These are phyloP conservation scores for Melanotaenia trifasciata DNA, from an alignment of 2,797 vertebrate genomes.

Conservation along the genomic window DNA sequence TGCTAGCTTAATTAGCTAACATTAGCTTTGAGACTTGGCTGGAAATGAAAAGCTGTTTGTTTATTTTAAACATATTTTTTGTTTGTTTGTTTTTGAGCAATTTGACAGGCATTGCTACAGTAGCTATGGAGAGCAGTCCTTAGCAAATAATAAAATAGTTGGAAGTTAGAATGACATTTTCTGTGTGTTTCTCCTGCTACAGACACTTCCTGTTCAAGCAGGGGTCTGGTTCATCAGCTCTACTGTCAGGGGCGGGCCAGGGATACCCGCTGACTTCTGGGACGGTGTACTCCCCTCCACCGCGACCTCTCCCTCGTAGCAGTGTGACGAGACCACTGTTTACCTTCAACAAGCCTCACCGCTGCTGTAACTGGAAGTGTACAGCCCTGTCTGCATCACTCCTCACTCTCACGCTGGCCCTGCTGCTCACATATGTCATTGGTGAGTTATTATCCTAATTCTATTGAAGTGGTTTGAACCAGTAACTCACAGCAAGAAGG, in stretches of 20 bases:
- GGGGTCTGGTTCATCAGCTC: constrained; percentile 93
- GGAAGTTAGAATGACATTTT: neutral
- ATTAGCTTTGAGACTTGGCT: neutral
- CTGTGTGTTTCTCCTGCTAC: constrained; percentile 29
- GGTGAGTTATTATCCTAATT: constrained; percentile 83
- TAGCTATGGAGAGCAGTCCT: neutral
- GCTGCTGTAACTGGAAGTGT: constrained; percentile 98
- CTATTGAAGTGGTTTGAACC: neutral
- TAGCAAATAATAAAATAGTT: neutral
- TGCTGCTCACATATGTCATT: constrained; percentile 94
- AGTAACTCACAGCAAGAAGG: neutral
- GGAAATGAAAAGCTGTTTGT: constrained; percentile 7
- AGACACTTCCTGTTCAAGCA: constrained; percentile 98
- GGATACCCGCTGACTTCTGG: constrained; percentile 96
- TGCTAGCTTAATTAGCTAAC: constrained; percentile 22
- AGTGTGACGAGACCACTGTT: constrained; percentile 95
- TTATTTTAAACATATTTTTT: neutral
- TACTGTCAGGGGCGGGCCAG: constrained; percentile 94
- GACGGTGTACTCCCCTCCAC: constrained; percentile 95
- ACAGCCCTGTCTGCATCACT: constrained; percentile 93
- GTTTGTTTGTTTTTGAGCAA: neutral
- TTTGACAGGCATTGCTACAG: neutral
- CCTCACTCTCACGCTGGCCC: constrained; percentile 91
- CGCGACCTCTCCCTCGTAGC: constrained; percentile 92
- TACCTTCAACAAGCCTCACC: constrained; percentile 96